Conservation (phyloP, 2,888 invertebrate genomes). For the Cenopis cana region DNA sequence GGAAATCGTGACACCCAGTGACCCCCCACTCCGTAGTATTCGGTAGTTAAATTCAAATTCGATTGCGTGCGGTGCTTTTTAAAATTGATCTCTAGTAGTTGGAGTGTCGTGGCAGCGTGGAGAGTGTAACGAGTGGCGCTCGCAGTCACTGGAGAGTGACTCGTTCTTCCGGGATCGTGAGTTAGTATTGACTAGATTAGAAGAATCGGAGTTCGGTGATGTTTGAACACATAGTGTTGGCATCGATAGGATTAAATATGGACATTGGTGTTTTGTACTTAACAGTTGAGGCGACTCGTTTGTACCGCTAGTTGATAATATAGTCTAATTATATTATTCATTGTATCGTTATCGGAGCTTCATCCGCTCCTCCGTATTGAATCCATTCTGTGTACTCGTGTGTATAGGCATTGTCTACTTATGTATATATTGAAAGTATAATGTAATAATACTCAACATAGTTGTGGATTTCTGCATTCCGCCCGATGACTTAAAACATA, state of each 20-base stretch:
- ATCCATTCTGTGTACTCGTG: constrained; percentile 70
- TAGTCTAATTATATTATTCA: constrained; percentile 66
- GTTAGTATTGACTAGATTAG: constrained; percentile 60
- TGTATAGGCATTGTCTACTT: constrained; percentile 76
- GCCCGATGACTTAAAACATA: constrained; percentile 84
- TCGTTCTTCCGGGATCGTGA: constrained; percentile 72
- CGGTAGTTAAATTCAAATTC: constrained; percentile 17
- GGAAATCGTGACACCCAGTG: too few species aligned
- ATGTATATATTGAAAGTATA: constrained; percentile 79
- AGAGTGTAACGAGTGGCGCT: constrained; percentile 53
- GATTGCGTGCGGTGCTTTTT: constrained; percentile 9
- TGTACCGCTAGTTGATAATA: constrained; percentile 78
- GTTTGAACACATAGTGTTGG: constrained; percentile 75
- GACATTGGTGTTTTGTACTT: constrained; percentile 70
- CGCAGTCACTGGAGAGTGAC: constrained; percentile 74
- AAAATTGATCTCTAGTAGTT: constrained; percentile 29
- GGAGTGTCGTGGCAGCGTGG: constrained; percentile 12
- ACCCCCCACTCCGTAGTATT: background rate
- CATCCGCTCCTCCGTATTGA: constrained; percentile 63
- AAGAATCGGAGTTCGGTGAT: constrained; percentile 47
- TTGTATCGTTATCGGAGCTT: constrained; percentile 69
- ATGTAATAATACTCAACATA: constrained; percentile 82
- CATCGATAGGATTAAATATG: constrained; percentile 59
- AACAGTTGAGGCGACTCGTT: constrained; percentile 71
- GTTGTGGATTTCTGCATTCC: constrained; percentile 86